phyloP scores from a whole-genome alignment of 2,888 invertebrate species.

The Diaperis boleti region DNA sequence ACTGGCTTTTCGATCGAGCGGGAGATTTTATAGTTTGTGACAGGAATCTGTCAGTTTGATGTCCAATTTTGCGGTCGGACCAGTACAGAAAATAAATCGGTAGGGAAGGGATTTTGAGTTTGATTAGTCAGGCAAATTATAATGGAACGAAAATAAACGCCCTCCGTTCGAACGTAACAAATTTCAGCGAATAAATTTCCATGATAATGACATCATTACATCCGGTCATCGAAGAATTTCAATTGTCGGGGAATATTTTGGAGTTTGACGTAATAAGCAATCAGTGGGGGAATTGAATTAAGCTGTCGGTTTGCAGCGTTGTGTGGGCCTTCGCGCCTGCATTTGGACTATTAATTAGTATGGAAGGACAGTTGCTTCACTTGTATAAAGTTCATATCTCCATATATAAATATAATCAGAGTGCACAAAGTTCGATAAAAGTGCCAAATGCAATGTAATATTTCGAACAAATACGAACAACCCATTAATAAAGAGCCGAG shows the following conservation, averaged over 20 bases:
- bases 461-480: too few relatives aligned
- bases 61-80: background rate
- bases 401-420: too few relatives aligned
- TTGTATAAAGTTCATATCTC: too few relatives aligned
- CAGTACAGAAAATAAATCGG: slow-evolving; percentile 2
- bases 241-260: too few relatives aligned
- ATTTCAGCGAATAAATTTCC: slow-evolving; percentile 10
- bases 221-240: slow-evolving; percentile 17
- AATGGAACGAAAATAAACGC: slow-evolving; percentile 16
- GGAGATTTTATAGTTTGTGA: slow-evolving; percentile 17
- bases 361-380: too few relatives aligned
- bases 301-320: background rate
- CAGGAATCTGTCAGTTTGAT: slow-evolving; percentile 13
- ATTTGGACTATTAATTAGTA: too few relatives aligned
- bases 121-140: slow-evolving; percentile 19
- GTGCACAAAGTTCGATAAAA: too few relatives aligned
- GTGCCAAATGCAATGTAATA: too few relatives aligned
- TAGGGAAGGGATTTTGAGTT: background rate
- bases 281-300: background rate
- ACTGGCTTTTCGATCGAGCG: background rate
- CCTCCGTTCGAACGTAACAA: slow-evolving; percentile 2
- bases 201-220: slow-evolving; percentile 15
- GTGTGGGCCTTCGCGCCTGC: too few relatives aligned
- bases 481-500: too few relatives aligned
- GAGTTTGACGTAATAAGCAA: background rate